Base-by-base conservation (phyloP, 2,113 vertebrate genomes). In the Oenanthe oenanthe region DNA sequence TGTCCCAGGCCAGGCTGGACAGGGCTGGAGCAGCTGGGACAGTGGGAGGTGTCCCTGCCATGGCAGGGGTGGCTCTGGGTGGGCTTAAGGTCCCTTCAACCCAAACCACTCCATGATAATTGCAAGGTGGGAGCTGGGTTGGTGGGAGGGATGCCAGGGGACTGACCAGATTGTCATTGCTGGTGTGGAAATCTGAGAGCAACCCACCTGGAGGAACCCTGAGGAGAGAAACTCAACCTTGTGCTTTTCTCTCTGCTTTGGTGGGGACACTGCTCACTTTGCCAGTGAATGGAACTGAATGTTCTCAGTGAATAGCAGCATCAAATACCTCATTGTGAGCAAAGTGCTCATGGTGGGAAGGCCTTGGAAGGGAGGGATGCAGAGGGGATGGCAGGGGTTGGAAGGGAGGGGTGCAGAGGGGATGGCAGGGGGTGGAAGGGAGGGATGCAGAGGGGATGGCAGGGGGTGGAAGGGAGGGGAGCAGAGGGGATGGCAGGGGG, bases 11-110 rank as follows among this genome's bases (percentile, higher is more conserved):
- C 26, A 19, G 63, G 17, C 0, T 87, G 73, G 63, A 22, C 0
- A 0, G 28, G 25, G 14, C 14, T 43, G 26, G 47, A 40, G n/a
- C 63, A 20, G 0, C 16, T 70, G 84, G 40, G 63, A 24, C 1
- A 11, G 29, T 40, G 63, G n/a, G 0, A 87, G n/a, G 54, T 87
- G 73, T 53, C 63, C n/a, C 72, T 60, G 54, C 32, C 24, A 15
- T 61, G 63, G 18, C 21, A 25, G 25, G 17, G 43, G 21, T 14
- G 47, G 28, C 0, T 38, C 18, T 22, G 54, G 54, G 0, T 38
- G 56, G 2, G 24, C 56, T 63, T 71, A 12, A 56, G 29, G 31
- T 40, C 42, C 45, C 25, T 63, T 38, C 58, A 31, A 57, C 25
- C 29, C 31, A 72, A 63, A 31, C 17, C 25, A 50, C 26, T 42